Evolutionary conservation across 2,888 invertebrate genomes (phyloP), one percentile per base, ranked within the genome.

Genomic region (Pimpla rufipes): DNA sequence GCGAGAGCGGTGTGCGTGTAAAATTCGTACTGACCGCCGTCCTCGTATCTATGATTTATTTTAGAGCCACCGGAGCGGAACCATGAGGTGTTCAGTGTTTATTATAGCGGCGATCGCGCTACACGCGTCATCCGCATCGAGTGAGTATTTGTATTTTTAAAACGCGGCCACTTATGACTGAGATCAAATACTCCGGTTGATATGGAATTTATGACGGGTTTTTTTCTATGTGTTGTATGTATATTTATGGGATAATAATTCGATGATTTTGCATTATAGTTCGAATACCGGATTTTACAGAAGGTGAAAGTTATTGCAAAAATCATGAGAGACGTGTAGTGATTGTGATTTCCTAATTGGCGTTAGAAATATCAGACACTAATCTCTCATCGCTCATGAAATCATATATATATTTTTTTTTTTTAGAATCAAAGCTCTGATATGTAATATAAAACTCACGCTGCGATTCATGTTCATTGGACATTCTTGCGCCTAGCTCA

Each of bases 31-130:
- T 40, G 66, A 74, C 50, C 59, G 52, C 71, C 10, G 21, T 66
- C 42, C 64, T 52, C 64, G 13, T 79, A 35, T 82, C 80, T 79
- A 45, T 45, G 42, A 66, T 75, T 45, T 86, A 40, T 62, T 88
- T 71, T 79, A 89, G 90, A 86, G 86, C 84, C 77, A 77, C 40
- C 55, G 85, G 73, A 84, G 52, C 76, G 59, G 66, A 85, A 86
- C 81, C 85, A 92, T 91, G 92, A 92, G 85, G 88, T 85, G 88
- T 79, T 86, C 87, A 79, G 85, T 88, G 84, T 90, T 88, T 84
- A 87, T 91, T 79, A 67, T 90, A 59, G 88, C 87, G 79, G 88
- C 87, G 42, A 83, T 91, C 62, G 86, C 88, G 79, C 87, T 92
- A 62, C 90, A 90, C 59, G 89, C 89, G 37, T 62, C 62, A 74